These are phyloP conservation scores for Eupelmus urozonus DNA, from an alignment of 2,888 invertebrate genomes.

Conservation along the genomic window DNA sequence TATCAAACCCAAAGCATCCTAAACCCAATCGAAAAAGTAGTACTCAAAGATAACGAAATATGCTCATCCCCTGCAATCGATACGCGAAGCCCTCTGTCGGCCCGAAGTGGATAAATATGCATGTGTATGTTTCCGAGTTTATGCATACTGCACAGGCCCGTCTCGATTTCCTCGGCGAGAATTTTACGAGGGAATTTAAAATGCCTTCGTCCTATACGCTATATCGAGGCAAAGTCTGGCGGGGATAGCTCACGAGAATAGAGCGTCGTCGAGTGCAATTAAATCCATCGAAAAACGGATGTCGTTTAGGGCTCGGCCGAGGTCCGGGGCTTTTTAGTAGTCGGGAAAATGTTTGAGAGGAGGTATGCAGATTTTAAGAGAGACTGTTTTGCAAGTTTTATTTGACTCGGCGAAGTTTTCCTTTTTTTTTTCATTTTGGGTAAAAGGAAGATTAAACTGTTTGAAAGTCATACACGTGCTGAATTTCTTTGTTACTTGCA, in stretches of 20 bases:
- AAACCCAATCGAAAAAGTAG: no score
- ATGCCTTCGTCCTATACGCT: background rate
- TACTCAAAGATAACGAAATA: background rate
- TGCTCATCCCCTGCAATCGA: background rate
- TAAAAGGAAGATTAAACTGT: background rate
- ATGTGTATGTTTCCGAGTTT: conserved; percentile 16
- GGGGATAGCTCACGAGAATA: conserved; percentile 8
- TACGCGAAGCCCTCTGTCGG: background rate
- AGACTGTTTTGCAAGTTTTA: conserved; percentile 50
- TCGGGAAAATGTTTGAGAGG: background rate
- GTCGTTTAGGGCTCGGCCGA: background rate
- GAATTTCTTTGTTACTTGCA: no score
- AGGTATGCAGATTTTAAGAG: conserved; percentile 31
- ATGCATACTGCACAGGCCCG: background rate
- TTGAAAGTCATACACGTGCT: background rate
- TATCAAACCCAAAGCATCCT: no score
- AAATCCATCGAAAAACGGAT: conserved; percentile 5
- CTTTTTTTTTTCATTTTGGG: background rate
- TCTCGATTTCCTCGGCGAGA: conserved; percentile 10
- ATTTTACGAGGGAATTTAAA: conserved; percentile 27
- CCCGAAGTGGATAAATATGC: conserved; percentile 7
- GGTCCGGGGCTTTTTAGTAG: background rate
- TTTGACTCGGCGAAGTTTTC: background rate
- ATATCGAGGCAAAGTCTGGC: no score
- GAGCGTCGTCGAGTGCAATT: conserved; percentile 12